These are phyloP conservation scores for Halictus quadricinctus DNA, from an alignment of 2,888 invertebrate species.

Conservation along the genomic window DNA sequence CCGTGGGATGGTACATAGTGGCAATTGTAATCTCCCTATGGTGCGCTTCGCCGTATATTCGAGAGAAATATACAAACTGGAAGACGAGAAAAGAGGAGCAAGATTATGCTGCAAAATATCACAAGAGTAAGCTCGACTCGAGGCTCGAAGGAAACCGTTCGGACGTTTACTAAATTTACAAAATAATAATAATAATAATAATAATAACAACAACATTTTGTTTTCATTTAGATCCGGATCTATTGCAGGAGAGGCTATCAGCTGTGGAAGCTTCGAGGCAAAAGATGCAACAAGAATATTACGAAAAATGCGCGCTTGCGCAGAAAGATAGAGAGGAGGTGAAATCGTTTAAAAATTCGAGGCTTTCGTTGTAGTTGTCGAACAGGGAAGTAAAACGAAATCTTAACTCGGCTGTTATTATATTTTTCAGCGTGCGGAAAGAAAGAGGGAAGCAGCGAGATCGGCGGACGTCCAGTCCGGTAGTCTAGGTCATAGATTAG, in stretches of 20 bases:
- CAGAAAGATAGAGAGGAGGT: slow-evolving; percentile 9
- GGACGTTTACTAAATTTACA: neutral
- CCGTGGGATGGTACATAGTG: slow-evolving; percentile 81
- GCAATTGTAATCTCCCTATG: slow-evolving; percentile 71
- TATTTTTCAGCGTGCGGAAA: slow-evolving; percentile 75
- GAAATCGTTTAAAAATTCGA: neutral
- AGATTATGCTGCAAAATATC: slow-evolving; percentile 82
- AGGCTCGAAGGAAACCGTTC: neutral
- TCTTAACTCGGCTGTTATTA: neutral
- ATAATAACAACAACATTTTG: neutral
- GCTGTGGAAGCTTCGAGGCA: slow-evolving; percentile 80
- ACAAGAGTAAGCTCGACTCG: slow-evolving; percentile 80
- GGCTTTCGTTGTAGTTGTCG: neutral
- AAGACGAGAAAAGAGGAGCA: slow-evolving; percentile 76
- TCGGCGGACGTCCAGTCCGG: slow-evolving; percentile 53
- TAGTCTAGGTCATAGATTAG: slow-evolving; percentile 72
- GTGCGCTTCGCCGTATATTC: slow-evolving; percentile 79
- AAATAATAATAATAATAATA: too few species aligned
- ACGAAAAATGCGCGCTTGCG: slow-evolving; percentile 56
- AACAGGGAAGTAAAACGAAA: neutral
- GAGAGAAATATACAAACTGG: slow-evolving; percentile 77
- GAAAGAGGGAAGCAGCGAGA: slow-evolving; percentile 75
- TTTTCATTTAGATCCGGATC: slow-evolving; percentile 81
- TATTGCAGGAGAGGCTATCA: slow-evolving; percentile 76
- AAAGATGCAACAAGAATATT: slow-evolving; percentile 82